Base-by-base conservation (phyloP, 2,888 invertebrate species). In the Heliothis peltigera region DNA sequence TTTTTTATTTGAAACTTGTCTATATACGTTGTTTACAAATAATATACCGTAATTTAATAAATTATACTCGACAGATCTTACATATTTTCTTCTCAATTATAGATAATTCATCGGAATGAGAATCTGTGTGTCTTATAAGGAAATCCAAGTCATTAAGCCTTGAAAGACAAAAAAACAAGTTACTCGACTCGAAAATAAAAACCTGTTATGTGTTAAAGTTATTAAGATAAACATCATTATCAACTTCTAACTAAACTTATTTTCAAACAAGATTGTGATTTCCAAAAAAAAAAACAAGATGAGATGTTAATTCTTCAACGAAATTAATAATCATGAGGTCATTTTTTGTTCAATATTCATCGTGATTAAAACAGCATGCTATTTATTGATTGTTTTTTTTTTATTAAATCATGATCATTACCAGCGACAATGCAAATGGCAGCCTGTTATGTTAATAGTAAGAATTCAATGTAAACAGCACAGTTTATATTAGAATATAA, bases 221-320 rank as follows among this genome's bases (percentile, higher is more conserved):
- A 10, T 39, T 53, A 44, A 54, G 48, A 71, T 67, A 54, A 52
- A 64, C 39, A 54, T 54, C 18, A 32, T 39, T 54, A 72, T 44
- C 63, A n/a, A 66, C 42, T n/a, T 47, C 32, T 32, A 10, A 7
- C 32, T 32, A 39, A n/a, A 39, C 39, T 39, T 39, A 39, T 39
- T 47, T 47, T 47, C 25, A 22, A 47, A 46, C 18, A 21, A 17
- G 46, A 0, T n/a, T 1, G 1, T 17, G 42, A 15, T 39, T n/a
- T 39, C 39, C 15, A 15, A 35, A 53, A 32, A 70, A 46, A 51
- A 35, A 53, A 32, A 70, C 39, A 51, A 19, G 62, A 62, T 46
- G 0, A 52, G 51, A 70, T 49, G 22, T 10, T 44, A 19, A 22
- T n/a, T 46, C 62, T 62, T 42, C 32, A 28, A 8, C 10, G n/a